Conservation (phyloP, 1,140 invertebrate species). For the Drosophila grimshawi region DNA sequence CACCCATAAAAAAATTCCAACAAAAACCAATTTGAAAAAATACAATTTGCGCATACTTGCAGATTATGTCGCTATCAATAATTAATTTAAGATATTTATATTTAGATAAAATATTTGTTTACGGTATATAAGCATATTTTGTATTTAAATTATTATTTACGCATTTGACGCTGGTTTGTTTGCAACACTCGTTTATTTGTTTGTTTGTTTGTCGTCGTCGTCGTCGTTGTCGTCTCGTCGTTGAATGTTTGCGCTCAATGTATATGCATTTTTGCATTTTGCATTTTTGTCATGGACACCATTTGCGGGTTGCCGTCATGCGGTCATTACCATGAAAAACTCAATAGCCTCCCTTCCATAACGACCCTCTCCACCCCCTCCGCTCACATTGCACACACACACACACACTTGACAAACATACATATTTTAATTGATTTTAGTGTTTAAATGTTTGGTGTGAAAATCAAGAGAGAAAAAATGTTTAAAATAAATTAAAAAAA, state of each 20-base stretch:
- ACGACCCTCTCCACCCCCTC: background rate
- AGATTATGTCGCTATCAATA: slow-evolving; percentile 2
- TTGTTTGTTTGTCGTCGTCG: slow-evolving; percentile 22
- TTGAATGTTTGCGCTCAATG: slow-evolving; percentile 60
- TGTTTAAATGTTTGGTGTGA: slow-evolving; percentile 72
- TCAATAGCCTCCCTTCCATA: slow-evolving; percentile 1
- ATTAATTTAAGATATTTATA: background rate
- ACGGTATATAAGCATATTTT: slow-evolving; percentile 37
- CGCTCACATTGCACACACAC: slow-evolving; percentile 10
- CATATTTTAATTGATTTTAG: slow-evolving; percentile 77
- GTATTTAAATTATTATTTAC: slow-evolving; percentile 55
- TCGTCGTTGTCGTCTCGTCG: background rate
- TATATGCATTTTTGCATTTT: slow-evolving; percentile 72
- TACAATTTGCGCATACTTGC: background rate
- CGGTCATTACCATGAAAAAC: slow-evolving; percentile 71
- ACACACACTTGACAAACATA: slow-evolving; percentile 49
- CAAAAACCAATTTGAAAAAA: too few relatives aligned
- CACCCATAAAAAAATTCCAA: too few relatives aligned
- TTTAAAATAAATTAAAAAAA: slow-evolving; percentile 11
- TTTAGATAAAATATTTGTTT: slow-evolving; percentile 2
- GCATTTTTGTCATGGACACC: slow-evolving; percentile 77
- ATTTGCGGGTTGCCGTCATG: slow-evolving; percentile 17
- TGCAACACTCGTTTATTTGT: background rate
- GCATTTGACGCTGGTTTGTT: slow-evolving; percentile 39
- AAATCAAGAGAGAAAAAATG: slow-evolving; percentile 27